Percentiles rank a stretch among this genome's conserved stretches.
phyloP scores from a whole-genome alignment of 1,140 invertebrate genomes.

The Bombyx mori region ASM3026992v2 NC_085110.1:5509501-5510000 shows the following conservation, averaged over 20 bases:
- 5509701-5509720: slow-evolving; percentile 68
- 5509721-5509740: slow-evolving; percentile 21
- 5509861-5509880: no score
- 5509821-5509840: no score
- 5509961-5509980: no score
- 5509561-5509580: slow-evolving; percentile 11
- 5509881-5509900: no score
- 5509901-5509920: no score
- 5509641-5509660: slow-evolving; percentile 71
- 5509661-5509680: slow-evolving; percentile 69
- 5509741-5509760: background rate
- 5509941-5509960: no score
- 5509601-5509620: slow-evolving; percentile 72
- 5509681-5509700: slow-evolving; percentile 69
- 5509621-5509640: slow-evolving; percentile 72
- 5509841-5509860: no score
- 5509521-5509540: slow-evolving; percentile 65
- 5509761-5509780: background rate
- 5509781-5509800: no score
- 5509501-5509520: slow-evolving; percentile 69
- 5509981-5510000: no score
- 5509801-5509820: no score
- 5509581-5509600: slow-evolving; percentile 51
- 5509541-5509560: slow-evolving; percentile 57
- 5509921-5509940: no score